Base-by-base conservation (phyloP, 2,888 invertebrate species). In the Sympetrum striolatum region DNA sequence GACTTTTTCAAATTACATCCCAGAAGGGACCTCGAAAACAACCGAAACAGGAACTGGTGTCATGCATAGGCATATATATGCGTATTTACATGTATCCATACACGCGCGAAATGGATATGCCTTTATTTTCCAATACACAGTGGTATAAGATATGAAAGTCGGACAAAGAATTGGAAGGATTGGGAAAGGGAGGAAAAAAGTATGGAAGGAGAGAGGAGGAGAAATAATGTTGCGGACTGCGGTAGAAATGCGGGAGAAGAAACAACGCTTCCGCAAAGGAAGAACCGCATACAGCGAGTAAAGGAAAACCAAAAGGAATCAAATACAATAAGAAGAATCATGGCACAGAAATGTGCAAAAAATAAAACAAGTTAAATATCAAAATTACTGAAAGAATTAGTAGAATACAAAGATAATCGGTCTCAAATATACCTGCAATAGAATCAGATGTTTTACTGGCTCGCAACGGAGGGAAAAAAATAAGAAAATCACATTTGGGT, bases 221-320 rank as follows among this genome's bases (percentile, higher is more conserved):
- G 86, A 60, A 60, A 64, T 64, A 86, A 86, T 86, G 86, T n/a
- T 86, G 86, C 86, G 86, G 86, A 86, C 86, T 86, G 86, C 86
- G 86, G 86, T 86, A 86, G 60, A 64, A 60, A 86, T 86, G 86
- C 86, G 86, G 86, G 60, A 60, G 39, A 64, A 18, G 86, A 86
- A 86, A 22, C 35, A 25, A 60, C 37, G 22, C 53, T 86, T 86
- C 10, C 18, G 3, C 86, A 12, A 22, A 86, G 35, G 86, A 86
- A 86, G 64, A 73, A 31, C 73, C 37, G 37, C 25, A 37, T n/a
- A 12, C 8, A 22, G 31, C 22, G 86, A 35, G 22, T 22, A 53
- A 35, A 82, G 31, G 35, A 18, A 18, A 18, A 53, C 18, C 53
- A 53, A 53, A 53, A 53, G 18, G 1, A 18, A 53, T 18, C 18